Conservation (phyloP, 2,797 vertebrate genomes). For the Pogonophryne albipinna region DNA sequence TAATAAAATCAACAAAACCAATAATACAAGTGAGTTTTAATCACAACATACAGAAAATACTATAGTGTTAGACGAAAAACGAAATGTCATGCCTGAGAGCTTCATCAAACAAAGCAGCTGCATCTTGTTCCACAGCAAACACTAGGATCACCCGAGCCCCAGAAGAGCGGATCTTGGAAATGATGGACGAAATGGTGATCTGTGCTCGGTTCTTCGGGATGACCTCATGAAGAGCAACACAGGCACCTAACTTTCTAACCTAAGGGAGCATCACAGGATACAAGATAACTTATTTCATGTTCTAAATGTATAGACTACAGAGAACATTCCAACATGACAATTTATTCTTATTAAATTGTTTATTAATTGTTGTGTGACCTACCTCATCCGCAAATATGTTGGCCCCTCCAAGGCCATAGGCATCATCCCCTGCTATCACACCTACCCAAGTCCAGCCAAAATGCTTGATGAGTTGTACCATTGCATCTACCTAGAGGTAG, state of each 20-base stretch:
- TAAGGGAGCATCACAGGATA: constrained; percentile 33
- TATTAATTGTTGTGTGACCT: background rate
- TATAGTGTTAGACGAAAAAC: background rate
- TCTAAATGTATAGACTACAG: background rate
- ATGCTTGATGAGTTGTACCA: constrained; percentile 85
- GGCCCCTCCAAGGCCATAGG: constrained; percentile 84
- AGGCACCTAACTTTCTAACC: constrained; percentile 78
- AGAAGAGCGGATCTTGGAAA: constrained; percentile 79
- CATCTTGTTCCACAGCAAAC: constrained; percentile 88
- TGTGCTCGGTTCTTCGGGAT: constrained; percentile 84
- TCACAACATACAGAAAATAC: background rate
- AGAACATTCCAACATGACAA: background rate
- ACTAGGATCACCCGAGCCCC: constrained; percentile 82
- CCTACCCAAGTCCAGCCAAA: constrained; percentile 89
- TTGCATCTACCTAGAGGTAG: constrained; percentile 77
- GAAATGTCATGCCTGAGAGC: constrained; percentile 71
- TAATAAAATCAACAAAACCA: background rate
- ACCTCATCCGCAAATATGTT: constrained; percentile 83
- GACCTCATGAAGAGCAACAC: constrained; percentile 83
- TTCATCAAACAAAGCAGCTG: constrained; percentile 81
- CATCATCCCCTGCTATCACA: constrained; percentile 85
- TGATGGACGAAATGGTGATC: constrained; percentile 74
- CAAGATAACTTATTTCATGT: background rate
- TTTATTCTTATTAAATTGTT: background rate
- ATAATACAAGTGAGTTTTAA: background rate